A percentile compares a stretch with the other conserved stretches of the same genome.
phyloP scores from a whole-genome alignment of 2,888 invertebrate species.

The Hylaea fasciaria region DNA sequence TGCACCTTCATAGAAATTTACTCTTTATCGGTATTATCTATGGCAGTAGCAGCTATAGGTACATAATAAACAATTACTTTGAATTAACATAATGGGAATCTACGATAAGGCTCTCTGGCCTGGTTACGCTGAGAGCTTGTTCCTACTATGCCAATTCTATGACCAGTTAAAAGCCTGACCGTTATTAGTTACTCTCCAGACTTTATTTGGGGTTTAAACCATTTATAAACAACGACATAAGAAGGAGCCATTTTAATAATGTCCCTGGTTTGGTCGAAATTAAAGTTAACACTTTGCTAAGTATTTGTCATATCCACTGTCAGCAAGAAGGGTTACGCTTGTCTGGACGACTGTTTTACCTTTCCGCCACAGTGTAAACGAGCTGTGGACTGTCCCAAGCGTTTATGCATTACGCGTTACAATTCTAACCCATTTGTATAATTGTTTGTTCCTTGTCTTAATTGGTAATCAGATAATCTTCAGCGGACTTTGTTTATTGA shows the following conservation, averaged over 20 bases:
- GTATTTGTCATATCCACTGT: no score
- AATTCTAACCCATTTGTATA: slow-evolving; percentile 34
- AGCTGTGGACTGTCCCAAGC: not conserved
- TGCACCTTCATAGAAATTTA: slow-evolving; percentile 18
- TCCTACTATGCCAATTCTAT: not conserved
- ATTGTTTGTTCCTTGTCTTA: slow-evolving; percentile 32
- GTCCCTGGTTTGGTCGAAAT: no score
- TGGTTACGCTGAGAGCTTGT: slow-evolving; percentile 7
- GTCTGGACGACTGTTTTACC: no score
- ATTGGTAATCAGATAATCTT: slow-evolving; percentile 24
- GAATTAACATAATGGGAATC: slow-evolving; percentile 57
- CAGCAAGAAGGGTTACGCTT: no score
- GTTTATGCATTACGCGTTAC: slow-evolving; percentile 26
- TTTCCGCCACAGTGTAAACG: no score
- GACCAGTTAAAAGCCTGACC: no score
- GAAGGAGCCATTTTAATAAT: no score
- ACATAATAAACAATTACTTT: slow-evolving; percentile 59
- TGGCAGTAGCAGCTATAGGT: slow-evolving; percentile 40
- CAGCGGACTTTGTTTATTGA: slow-evolving; percentile 24
- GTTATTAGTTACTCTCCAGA: no score
- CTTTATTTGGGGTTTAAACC: no score
- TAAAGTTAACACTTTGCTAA: no score
- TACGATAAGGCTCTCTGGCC: slow-evolving; percentile 46
- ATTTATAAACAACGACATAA: no score
- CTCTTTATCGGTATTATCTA: slow-evolving; percentile 36